phyloP scores from a whole-genome alignment of 2,888 invertebrate genomes.

The Cosmorhoe ocellata region DNA sequence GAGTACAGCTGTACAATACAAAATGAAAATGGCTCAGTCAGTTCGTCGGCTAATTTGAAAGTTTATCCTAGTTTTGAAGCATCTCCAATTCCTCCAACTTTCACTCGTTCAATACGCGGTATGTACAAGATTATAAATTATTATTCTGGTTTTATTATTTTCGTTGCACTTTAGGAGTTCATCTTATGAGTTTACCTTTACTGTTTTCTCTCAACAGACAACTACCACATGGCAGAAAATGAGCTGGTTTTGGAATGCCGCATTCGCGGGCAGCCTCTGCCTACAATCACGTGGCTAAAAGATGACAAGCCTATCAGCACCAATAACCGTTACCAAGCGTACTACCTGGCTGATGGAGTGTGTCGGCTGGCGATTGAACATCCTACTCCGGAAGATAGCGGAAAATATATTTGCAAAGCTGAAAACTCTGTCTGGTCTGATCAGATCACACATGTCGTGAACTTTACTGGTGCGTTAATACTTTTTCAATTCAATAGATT shows the following conservation, averaged over 20 bases:
- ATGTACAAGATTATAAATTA: slow-evolving; percentile 39
- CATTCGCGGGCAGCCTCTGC: slow-evolving; percentile 88
- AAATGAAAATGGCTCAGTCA: slow-evolving; percentile 88
- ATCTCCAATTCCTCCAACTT: slow-evolving; percentile 86
- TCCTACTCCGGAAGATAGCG: slow-evolving; percentile 87
- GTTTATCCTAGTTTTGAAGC: slow-evolving; percentile 89
- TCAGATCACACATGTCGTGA: slow-evolving; percentile 88
- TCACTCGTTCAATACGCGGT: slow-evolving; percentile 89
- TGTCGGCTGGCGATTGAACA: slow-evolving; percentile 86
- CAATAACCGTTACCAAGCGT: slow-evolving; percentile 84
- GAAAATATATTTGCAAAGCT: slow-evolving; percentile 89
- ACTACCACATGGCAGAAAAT: slow-evolving; percentile 87
- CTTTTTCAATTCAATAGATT: neutral
- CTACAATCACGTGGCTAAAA: slow-evolving; percentile 89
- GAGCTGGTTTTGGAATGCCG: slow-evolving; percentile 90
- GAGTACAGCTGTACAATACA: slow-evolving; percentile 90
- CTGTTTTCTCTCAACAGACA: slow-evolving; percentile 81
- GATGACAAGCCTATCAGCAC: slow-evolving; percentile 82
- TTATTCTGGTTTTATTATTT: neutral
- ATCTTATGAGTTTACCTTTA: too few relatives aligned
- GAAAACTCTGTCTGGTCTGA: slow-evolving; percentile 88
- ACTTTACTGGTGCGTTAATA: slow-evolving; percentile 82
- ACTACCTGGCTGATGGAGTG: slow-evolving; percentile 87
- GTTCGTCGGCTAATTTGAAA: slow-evolving; percentile 87
- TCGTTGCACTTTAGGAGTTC: too few relatives aligned